These are phyloP conservation scores for Zosterops hypoxanthus DNA, from an alignment of 2,113 vertebrate genomes.

Conservation along the genomic window DNA sequence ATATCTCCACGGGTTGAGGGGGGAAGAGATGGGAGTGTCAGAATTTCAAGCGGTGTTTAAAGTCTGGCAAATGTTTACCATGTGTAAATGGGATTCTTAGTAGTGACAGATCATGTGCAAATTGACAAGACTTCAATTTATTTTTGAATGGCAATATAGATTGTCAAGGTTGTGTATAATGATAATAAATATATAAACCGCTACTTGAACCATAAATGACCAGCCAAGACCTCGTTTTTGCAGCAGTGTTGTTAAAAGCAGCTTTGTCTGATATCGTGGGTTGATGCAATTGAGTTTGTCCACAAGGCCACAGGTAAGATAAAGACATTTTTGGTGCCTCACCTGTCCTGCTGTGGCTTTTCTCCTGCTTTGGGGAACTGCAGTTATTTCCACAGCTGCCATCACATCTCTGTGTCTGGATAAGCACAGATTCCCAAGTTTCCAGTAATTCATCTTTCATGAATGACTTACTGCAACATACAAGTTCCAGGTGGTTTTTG, in stretches of 20 bases:
- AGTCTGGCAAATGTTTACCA: slow-evolving; percentile 57
- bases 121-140: slow-evolving; percentile 57
- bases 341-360: neutral
- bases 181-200: slow-evolving; percentile 68
- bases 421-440: neutral
- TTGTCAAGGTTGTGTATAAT: slow-evolving; percentile 66
- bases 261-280: neutral
- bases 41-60: slow-evolving; percentile 34
- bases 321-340: neutral
- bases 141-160: slow-evolving; percentile 67
- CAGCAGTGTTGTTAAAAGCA: neutral
- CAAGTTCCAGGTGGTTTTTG: neutral
- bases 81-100: slow-evolving; percentile 60
- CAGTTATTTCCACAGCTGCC: neutral
- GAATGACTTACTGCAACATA: rapidly evolving
- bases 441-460: neutral
- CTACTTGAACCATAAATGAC: slow-evolving; percentile 52
- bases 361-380: neutral
- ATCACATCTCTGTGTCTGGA: rapidly evolving
- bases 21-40: neutral
- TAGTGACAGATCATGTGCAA: slow-evolving; percentile 57
- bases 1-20: neutral
- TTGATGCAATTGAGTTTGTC: neutral
- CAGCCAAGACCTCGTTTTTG: slow-evolving; percentile 47
- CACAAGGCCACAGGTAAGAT: neutral